These are phyloP conservation scores for Acanthiza pusilla DNA, from an alignment of 2,797 vertebrate genomes.

Conservation along the genomic window DNA sequence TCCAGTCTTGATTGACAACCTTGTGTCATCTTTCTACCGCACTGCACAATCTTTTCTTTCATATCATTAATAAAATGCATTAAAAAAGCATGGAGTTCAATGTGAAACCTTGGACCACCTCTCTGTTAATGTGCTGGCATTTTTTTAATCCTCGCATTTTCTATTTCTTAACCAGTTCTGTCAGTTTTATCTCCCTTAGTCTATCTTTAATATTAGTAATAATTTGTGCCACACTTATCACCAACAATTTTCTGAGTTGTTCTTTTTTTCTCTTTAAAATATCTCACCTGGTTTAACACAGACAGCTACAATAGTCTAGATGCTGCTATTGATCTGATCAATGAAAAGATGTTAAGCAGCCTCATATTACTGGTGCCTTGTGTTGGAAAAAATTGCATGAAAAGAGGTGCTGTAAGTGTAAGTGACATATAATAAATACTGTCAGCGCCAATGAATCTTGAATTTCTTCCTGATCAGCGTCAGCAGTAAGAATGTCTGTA, in stretches of 20 bases:
- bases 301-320: neutral
- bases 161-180: neutral
- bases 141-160: neutral
- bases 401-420: neutral
- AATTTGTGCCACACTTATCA: neutral
- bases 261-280: neutral
- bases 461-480: neutral
- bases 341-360: slow-evolving; percentile 18
- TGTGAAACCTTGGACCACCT: neutral
- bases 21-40: neutral
- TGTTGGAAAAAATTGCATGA: neutral
- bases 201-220: neutral
- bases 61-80: neutral
- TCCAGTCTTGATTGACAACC: neutral
- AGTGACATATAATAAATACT: slow-evolving; percentile 51
- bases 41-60: neutral
- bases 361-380: neutral
- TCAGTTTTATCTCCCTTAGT: neutral
- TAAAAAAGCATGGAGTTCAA: neutral
- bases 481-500: slow-evolving; percentile 8
- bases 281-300: neutral
- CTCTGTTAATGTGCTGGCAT: neutral
- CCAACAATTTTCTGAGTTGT: neutral
- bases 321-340: slow-evolving; percentile 34
- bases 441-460: slow-evolving; percentile 3